Evolutionary conservation across 2,888 invertebrate species (phyloP).

Genomic region (Drosophila anceps): DNA sequence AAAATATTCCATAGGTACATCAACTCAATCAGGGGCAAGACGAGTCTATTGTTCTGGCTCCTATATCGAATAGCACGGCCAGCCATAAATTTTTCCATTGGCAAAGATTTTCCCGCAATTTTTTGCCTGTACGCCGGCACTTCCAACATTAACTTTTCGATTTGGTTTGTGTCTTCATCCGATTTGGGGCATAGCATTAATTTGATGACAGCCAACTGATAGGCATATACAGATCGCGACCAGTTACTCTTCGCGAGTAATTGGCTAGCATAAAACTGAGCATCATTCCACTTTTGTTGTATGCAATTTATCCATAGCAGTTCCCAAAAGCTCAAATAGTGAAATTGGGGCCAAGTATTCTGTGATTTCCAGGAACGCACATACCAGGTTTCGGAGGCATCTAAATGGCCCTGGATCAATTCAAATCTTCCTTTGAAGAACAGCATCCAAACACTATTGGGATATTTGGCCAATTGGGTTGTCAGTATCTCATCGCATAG

Average conservation of each 20-base stretch:
- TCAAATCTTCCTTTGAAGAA: slow-evolving; percentile 95
- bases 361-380: slow-evolving; percentile 93
- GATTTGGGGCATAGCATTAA: slow-evolving; percentile 88
- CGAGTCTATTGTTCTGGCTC: slow-evolving; percentile 90
- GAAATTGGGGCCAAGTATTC: slow-evolving; percentile 94
- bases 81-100: slow-evolving; percentile 98
- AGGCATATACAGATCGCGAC: slow-evolving; percentile 96
- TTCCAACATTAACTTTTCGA: slow-evolving; percentile 89
- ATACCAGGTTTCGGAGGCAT: slow-evolving; percentile 91
- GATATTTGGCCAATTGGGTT: slow-evolving; percentile 90
- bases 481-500: slow-evolving; percentile 91
- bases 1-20: slow-evolving; percentile 97
- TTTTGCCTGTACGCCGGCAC: slow-evolving; percentile 94
- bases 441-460: slow-evolving; percentile 95
- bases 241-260: slow-evolving; percentile 93
- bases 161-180: slow-evolving; percentile 69
- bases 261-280: slow-evolving; percentile 89
- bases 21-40: slow-evolving; percentile 94
- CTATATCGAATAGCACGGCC: slow-evolving; percentile 93
- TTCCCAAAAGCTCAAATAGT: slow-evolving; percentile 97
- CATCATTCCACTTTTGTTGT: slow-evolving; percentile 90
- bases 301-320: slow-evolving; percentile 92
- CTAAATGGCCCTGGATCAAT: slow-evolving; percentile 91
- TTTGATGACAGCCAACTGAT: slow-evolving; percentile 94
- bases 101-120: slow-evolving; percentile 98